Percentiles rank a stretch among this genome's conserved stretches.
Evolutionary conservation across 2,797 vertebrate species (phyloP).

Genomic region (Zalophus californianus): DNA sequence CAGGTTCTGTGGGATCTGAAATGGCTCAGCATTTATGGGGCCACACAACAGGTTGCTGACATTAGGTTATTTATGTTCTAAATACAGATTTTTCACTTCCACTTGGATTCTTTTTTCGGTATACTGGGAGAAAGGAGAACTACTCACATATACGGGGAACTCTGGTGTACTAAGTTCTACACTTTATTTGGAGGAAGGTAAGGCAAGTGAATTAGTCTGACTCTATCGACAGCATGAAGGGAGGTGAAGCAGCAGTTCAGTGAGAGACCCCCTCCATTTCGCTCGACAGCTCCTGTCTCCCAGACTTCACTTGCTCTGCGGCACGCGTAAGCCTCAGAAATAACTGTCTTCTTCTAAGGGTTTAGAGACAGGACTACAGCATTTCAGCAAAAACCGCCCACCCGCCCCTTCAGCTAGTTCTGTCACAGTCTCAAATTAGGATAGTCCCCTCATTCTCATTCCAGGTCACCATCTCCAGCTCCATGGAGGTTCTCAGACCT

Average conservation of each 20-base stretch:
- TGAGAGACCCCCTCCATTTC: not conserved
- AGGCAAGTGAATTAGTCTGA: not conserved
- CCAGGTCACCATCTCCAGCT: not conserved
- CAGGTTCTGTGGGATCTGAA: fast-evolving
- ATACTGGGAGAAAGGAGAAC: not conserved
- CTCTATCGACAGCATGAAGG: not conserved
- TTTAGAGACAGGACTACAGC: not conserved
- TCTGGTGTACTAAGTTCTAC: fast-evolving
- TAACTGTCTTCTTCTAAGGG: not conserved
- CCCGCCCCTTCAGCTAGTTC: too few relatives aligned
- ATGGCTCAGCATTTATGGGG: not conserved
- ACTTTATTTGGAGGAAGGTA: not conserved
- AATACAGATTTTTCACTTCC: too few relatives aligned
- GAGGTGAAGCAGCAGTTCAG: not conserved
- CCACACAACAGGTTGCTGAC: not conserved
- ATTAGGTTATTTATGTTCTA: fast-evolving
- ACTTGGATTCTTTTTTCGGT: too few relatives aligned
- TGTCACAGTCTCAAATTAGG: not conserved
- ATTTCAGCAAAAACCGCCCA: not conserved
- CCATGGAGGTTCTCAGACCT: not conserved
- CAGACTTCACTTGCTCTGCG: not conserved
- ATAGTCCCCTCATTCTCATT: not conserved
- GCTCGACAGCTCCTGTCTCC: not conserved
- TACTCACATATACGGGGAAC: not conserved
- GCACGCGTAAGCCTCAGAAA: not conserved